Evolutionary conservation across 2,888 invertebrate species (phyloP).

Genomic region (Peribatodes rhomboidaria): DNA sequence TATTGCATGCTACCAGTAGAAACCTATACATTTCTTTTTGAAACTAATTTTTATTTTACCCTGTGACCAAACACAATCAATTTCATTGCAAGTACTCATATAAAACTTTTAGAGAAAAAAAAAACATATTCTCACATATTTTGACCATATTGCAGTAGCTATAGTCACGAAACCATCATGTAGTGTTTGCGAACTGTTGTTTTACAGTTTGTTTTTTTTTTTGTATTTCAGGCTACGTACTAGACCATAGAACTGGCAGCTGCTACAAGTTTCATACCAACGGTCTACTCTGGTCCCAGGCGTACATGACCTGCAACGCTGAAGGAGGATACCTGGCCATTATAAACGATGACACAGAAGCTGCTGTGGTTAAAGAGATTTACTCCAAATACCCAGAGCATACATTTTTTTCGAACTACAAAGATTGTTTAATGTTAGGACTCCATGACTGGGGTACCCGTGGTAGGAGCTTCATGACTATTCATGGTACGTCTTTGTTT

Average conservation of each 20-base stretch:
- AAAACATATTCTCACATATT: too few species aligned
- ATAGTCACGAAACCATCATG: too few species aligned
- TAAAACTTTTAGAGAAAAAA: too few species aligned
- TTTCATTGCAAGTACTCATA: too few species aligned
- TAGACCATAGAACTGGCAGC: constrained; percentile 53
- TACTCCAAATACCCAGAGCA: constrained; percentile 48
- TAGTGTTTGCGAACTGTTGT: too few species aligned
- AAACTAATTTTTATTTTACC: too few species aligned
- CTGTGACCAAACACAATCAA: too few species aligned
- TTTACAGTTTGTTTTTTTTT: too few species aligned
- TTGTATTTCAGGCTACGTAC: constrained; percentile 53
- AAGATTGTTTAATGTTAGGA: constrained; percentile 51
- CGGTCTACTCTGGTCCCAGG: constrained; percentile 58
- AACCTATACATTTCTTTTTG: too few species aligned
- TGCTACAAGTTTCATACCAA: constrained; percentile 67
- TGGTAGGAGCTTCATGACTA: constrained; percentile 55
- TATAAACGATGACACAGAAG: constrained; percentile 59
- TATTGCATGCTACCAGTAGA: too few species aligned
- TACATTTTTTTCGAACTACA: constrained; percentile 39
- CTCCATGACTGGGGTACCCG: constrained; percentile 54
- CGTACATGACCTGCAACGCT: constrained; percentile 60
- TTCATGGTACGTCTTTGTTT: constrained; percentile 53
- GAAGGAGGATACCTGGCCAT: constrained; percentile 64
- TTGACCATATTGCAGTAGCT: too few species aligned
- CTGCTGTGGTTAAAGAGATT: constrained; percentile 48